Percentiles rank a stretch among this genome's conserved stretches.
Evolutionary conservation across 2,113 vertebrate species (phyloP).

Genomic region (Sander vitreus): DNA sequence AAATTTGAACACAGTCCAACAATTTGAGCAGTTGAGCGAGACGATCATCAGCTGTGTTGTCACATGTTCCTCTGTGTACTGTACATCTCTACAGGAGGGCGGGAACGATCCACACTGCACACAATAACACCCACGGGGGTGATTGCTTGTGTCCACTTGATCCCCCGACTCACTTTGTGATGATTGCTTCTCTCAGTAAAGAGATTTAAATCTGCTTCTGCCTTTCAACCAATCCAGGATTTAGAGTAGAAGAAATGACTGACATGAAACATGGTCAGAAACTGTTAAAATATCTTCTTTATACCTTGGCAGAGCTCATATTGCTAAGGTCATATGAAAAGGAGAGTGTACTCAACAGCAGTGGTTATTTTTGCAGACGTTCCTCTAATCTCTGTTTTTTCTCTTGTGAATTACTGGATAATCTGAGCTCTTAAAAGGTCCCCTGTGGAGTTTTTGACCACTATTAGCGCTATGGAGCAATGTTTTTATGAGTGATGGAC

Average conservation of each 20-base stretch:
- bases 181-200: slow-evolving; percentile 84
- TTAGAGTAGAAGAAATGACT: slow-evolving; percentile 79
- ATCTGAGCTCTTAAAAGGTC: not conserved
- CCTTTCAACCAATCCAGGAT: slow-evolving; percentile 84
- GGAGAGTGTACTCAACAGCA: not conserved
- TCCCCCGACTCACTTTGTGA: slow-evolving; percentile 64
- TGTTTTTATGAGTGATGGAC: not conserved
- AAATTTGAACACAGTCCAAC: not conserved
- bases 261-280: slow-evolving; percentile 66
- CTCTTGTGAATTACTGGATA: slow-evolving; percentile 8
- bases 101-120: slow-evolving; percentile 17
- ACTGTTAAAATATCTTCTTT: slow-evolving; percentile 15
- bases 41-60: slow-evolving; percentile 10
- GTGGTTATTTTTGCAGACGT: not conserved
- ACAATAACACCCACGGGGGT: slow-evolving; percentile 45
- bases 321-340: not conserved
- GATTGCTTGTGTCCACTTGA: slow-evolving; percentile 64
- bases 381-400: slow-evolving; percentile 3
- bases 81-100: slow-evolving; percentile 27
- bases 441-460: not conserved
- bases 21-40: slow-evolving; percentile 17
- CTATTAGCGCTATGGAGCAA: not conserved
- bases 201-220: slow-evolving; percentile 83
- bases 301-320: not conserved
- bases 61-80: slow-evolving; percentile 12